Evolutionary conservation across 2,797 vertebrate genomes (phyloP).

Genomic region (Syngnathus rostellatus): DNA sequence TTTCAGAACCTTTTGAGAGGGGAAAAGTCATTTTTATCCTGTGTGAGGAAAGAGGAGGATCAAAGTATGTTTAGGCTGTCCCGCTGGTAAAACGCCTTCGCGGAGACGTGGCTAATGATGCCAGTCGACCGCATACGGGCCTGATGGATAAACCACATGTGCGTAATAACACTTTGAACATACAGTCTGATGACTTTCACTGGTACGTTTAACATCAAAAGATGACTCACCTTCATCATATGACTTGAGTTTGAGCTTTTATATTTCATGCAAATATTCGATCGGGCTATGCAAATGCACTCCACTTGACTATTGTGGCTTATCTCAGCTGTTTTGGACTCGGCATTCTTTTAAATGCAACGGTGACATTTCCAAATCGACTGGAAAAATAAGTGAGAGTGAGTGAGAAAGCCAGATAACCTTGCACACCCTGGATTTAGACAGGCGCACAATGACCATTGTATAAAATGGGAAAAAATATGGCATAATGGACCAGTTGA

Average conservation of each 20-base stretch:
- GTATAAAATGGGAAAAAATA: too few relatives aligned
- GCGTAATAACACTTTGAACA: constrained; percentile 29
- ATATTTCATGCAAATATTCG: constrained; percentile 11
- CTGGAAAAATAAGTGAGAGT: background rate
- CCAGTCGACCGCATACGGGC: constrained; percentile 27
- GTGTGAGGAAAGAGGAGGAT: constrained; percentile 23
- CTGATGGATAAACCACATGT: constrained; percentile 44
- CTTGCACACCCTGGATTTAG: too few relatives aligned
- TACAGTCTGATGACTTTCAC: constrained; percentile 15
- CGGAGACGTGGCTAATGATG: constrained; percentile 44
- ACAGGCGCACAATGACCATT: too few relatives aligned
- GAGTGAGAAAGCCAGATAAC: too few relatives aligned
- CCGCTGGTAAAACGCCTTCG: constrained; percentile 44
- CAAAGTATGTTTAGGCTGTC: constrained; percentile 54
- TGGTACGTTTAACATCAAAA: constrained; percentile 18
- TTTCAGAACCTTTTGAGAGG: constrained; percentile 28
- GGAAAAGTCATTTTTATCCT: constrained; percentile 24
- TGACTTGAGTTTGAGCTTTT: constrained; percentile 16
- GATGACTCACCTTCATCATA: constrained; percentile 11
- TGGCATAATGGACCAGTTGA: too few relatives aligned
- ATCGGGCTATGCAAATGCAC: constrained; percentile 6
- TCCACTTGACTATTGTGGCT: background rate
- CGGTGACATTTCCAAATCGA: background rate
- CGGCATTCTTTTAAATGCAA: background rate
- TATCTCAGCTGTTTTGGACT: background rate